Percentiles rank a stretch among this genome's conserved stretches.
phyloP scores from a whole-genome alignment of 2,888 invertebrate species.

The Apotomis turbidana region DNA sequence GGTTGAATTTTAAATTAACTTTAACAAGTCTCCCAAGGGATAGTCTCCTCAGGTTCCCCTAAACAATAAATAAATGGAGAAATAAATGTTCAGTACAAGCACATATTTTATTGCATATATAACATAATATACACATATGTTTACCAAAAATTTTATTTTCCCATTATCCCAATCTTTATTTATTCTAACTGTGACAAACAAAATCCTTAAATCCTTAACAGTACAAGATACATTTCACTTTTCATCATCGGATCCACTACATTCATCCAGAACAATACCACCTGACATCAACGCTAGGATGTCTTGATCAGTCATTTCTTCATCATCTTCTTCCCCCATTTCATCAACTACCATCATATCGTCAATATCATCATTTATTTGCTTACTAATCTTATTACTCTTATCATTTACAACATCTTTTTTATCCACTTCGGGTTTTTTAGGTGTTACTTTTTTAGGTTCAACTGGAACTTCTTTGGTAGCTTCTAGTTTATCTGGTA shows the following conservation, averaged over 20 bases:
- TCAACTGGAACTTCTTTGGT: background rate
- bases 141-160: background rate
- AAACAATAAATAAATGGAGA: conserved; percentile 23
- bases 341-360: conserved; percentile 34
- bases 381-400: conserved; percentile 5
- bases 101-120: conserved; percentile 7
- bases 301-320: conserved; percentile 69
- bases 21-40: too few relatives aligned
- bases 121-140: background rate
- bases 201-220: background rate
- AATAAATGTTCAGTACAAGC: conserved; percentile 5
- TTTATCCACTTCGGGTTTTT: conserved; percentile 1
- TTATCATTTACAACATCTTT: background rate
- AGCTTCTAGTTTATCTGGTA: conserved; percentile 2
- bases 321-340: conserved; percentile 53
- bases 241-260: conserved; percentile 67
- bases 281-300: conserved; percentile 69
- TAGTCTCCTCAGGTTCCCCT: too few relatives aligned
- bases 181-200: conserved; percentile 1
- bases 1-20: too few relatives aligned
- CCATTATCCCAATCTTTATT: background rate
- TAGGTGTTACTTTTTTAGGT: background rate
- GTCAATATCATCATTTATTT: conserved; percentile 6
- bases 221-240: conserved; percentile 40
- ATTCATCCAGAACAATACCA: conserved; percentile 72